Evolutionary conservation across 2,797 vertebrate species (phyloP).

Genomic region (Neostethus bicornis): DNA sequence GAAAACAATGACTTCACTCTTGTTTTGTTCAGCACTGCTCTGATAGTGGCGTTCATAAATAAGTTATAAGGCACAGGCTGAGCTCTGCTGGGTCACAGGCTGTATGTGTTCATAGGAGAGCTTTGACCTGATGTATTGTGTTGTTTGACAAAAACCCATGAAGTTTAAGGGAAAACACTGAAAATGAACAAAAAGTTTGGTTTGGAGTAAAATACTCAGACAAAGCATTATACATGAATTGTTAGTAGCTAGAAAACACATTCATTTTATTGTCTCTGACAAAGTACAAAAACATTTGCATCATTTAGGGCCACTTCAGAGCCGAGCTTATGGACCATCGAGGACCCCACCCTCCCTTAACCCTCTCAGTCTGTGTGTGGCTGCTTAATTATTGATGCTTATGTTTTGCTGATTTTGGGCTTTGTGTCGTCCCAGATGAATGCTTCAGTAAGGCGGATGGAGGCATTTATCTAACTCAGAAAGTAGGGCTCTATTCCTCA

Average conservation of each 20-base stretch:
- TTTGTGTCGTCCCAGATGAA: conserved; percentile 77
- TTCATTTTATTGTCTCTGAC: conserved; percentile 35
- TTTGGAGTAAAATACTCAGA: conserved; percentile 3
- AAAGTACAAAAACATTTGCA: conserved; percentile 50
- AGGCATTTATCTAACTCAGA: conserved; percentile 81
- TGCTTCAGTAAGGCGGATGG: conserved; percentile 66
- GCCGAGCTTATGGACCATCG: conserved; percentile 48
- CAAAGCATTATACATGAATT: conserved; percentile 8
- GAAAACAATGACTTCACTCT: conserved; percentile 61
- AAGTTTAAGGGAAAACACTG: conserved; percentile 19
- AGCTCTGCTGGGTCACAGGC: conserved; percentile 49
- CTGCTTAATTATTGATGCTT: conserved; percentile 85
- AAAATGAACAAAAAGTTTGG: not conserved
- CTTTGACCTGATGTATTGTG: conserved; percentile 41
- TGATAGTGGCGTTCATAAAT: conserved; percentile 65
- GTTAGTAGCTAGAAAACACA: conserved; percentile 28
- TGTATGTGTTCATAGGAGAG: conserved; percentile 45
- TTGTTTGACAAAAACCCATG: conserved; percentile 32
- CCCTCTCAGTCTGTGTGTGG: conserved; percentile 63
- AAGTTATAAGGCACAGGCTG: conserved; percentile 55
- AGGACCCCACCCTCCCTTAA: conserved; percentile 57
- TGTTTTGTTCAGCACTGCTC: conserved; percentile 54
- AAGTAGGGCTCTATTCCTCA: conserved; percentile 76
- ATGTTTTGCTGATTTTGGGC: conserved; percentile 83
- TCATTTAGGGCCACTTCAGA: conserved; percentile 64